Base-by-base conservation (phyloP, 2,797 vertebrate genomes). In the Intellagama lesueurii region DNA sequence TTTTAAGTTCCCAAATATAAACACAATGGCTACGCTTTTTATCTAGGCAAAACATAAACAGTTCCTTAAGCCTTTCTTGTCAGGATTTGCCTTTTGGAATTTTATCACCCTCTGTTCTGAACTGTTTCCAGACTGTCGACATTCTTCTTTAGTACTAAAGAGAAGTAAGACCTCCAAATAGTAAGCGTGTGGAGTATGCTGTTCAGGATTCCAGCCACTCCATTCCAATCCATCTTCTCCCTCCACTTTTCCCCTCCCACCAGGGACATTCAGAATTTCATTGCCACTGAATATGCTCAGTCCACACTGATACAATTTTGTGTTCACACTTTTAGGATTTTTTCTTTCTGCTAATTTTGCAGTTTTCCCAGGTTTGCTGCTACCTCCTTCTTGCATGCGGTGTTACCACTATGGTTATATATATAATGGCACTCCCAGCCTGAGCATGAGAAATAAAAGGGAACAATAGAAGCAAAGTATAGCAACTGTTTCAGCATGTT, bases 71-170 rank as follows among this genome's bases (percentile, higher is more conserved):
- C 11, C 28, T 28, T 70, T 81, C 77, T 80, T 26, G 12, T 17
- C 32, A 7, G 12, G 47, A 35, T 80, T 85, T 87, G 11, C 7
- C 66, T 81, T 78, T 3, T 87, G 32, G 17, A 80, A n/a, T 26
- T 52, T 80, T 87, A 81, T 87, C 86, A 87, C 28, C 47, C 30
- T 68, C 64, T 87, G 47, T 69, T n/a, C 16, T 69, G 66, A 52
- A 70, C 47, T 9, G 9, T 81, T 81, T 87, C 77, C 44, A 70
- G n/a, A 7, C 44, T 32, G 44, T 87, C 30, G 69, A 79, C 76
- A 69, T 32, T 69, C 7, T 69, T 87, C 30, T 87, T 73, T 60
- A 47, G 75, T 47, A 78, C 11, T 68, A 78, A 49, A 77, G 28
- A 86, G 9, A 24, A 22, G 52, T 60, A 17, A 64, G 26, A 24